A percentile compares a stretch with the other conserved stretches of the same genome.
These are phyloP conservation scores for Poecilobothrus nobilitatus DNA, from an alignment of 2,888 invertebrate genomes.

Conservation along the genomic window DNA sequence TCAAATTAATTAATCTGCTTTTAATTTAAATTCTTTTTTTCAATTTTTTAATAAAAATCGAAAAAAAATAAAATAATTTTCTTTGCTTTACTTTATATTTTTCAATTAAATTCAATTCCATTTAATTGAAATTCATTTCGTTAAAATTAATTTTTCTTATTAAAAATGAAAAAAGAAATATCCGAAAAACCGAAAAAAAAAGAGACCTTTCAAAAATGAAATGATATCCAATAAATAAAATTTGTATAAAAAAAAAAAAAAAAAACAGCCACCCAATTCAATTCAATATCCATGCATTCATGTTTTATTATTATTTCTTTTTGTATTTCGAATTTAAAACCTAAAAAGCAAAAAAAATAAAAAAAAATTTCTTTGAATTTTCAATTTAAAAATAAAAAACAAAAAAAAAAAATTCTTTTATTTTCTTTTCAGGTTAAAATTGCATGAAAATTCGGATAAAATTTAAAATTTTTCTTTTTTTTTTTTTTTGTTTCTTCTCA, in stretches of 20 bases:
- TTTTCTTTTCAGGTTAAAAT: conserved; percentile 3
- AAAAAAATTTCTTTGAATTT: neutral
- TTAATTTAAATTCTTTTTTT: no score
- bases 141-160: neutral
- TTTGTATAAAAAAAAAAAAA: neutral
- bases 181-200: no score
- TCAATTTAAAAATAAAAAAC: neutral
- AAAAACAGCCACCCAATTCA: neutral
- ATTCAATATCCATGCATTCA: neutral
- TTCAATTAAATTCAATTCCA: no score
- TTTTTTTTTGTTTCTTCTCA: neutral
- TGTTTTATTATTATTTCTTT: no score
- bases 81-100: no score
- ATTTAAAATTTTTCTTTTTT: neutral
- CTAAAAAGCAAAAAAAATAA: neutral
- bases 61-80: no score
- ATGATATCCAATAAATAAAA: neutral
- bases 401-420: neutral
- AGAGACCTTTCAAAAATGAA: neutral
- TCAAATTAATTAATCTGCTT: no score
- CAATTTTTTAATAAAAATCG: no score
- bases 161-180: neutral
- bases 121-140: neutral
- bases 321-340: no score
- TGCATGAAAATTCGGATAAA: neutral